Conservation (phyloP, 2,888 invertebrate genomes). For the Brachylomia viminalis region DNA sequence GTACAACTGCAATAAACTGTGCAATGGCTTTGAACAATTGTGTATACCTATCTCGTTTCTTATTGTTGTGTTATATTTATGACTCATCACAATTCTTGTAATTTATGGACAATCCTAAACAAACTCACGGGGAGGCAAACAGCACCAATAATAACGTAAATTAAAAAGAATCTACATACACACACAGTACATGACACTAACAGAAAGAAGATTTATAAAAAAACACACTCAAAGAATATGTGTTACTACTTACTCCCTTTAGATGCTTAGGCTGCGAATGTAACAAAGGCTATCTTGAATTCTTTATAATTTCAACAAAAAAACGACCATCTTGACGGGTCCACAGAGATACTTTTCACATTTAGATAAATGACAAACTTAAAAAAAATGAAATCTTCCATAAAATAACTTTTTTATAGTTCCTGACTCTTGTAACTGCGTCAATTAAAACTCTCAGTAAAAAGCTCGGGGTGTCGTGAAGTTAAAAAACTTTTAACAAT, state of each 20-base stretch:
- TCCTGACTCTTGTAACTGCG: background rate
- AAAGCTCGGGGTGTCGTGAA: constrained; percentile 33
- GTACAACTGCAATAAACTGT: background rate
- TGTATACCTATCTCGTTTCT: background rate
- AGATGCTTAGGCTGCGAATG: constrained; percentile 62
- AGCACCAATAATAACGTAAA: constrained; percentile 26
- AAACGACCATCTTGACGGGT: background rate
- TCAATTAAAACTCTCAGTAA: constrained; percentile 36
- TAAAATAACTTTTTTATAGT: constrained; percentile 16
- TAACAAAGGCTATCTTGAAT: constrained; percentile 19
- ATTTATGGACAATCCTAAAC: constrained; percentile 32
- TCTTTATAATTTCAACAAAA: background rate
- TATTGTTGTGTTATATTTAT: background rate
- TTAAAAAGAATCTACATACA: constrained; percentile 44
- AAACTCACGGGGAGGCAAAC: constrained; percentile 31
- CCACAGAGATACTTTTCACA: background rate
- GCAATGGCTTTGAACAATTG: background rate
- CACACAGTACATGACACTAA: constrained; percentile 63
- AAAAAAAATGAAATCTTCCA: constrained; percentile 1
- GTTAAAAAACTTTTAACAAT: constrained; percentile 31
- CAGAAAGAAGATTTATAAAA: constrained; percentile 45
- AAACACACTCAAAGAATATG: constrained; percentile 48
- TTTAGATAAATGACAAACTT: constrained; percentile 9
- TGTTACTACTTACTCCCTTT: constrained; percentile 55
- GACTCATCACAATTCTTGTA: constrained; percentile 1